Conservation (phyloP, 2,888 invertebrate species). For the Hypercompe scribonia region DNA sequence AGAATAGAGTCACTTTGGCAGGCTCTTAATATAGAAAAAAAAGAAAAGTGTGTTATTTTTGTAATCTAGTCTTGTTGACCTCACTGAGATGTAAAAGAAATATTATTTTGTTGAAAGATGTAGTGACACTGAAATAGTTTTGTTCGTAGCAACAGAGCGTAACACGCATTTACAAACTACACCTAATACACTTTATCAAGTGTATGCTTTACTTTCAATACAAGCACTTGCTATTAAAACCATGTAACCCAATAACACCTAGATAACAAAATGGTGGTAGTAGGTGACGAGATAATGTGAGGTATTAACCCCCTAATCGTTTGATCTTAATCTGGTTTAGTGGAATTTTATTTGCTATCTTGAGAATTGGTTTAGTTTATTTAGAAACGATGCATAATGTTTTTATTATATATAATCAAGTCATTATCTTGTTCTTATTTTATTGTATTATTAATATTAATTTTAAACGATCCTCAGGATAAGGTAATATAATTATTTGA, state of each 20-base stretch:
- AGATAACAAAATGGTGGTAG: conserved; percentile 39
- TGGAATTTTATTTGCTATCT: neutral
- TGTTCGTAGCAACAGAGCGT: conserved; percentile 6
- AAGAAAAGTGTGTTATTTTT: neutral
- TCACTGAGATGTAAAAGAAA: neutral
- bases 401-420: neutral
- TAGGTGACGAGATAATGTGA: conserved; percentile 23
- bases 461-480: neutral
- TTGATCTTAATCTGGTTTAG: conserved; percentile 9
- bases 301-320: neutral
- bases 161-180: conserved; percentile 16
- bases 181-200: conserved; percentile 21
- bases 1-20: too few species aligned
- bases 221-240: conserved; percentile 26
- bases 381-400: neutral
- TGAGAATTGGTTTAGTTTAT: conserved; percentile 1
- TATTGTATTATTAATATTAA: neutral
- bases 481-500: neutral
- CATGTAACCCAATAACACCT: conserved; percentile 19
- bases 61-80: neutral
- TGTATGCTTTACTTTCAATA: conserved; percentile 27
- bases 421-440: neutral
- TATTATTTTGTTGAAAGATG: neutral
- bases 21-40: too few species aligned
- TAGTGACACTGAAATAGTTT: conserved; percentile 1